Evolutionary conservation across 2,797 vertebrate species (phyloP), one percentile per base, ranked within the genome.

Genomic region (Parauchenoglanis punctatus): DNA sequence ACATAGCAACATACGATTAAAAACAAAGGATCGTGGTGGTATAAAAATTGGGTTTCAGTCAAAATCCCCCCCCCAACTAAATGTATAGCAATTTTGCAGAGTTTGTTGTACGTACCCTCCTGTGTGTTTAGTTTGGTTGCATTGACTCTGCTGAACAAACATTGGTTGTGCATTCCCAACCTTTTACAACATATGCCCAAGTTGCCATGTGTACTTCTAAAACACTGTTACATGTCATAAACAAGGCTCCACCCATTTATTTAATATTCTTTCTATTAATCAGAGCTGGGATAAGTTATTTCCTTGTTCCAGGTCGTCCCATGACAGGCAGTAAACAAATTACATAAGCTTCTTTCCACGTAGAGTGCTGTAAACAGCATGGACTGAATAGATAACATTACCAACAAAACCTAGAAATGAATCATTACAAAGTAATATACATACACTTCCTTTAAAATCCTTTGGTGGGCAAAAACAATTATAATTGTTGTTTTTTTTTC

Each of bases 391-490:
- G 11, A 78, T 54, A 31, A 35, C 3, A 44, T 11, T 13, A 52
- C 81, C 18, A 20, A 67, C n/a, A 54, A 73, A 76, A 49, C 4
- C n/a, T 46, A 28, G 15, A 4, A 63, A 72, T 4, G 8, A 75
- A 72, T 82, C 1, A 70, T 70, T 59, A 72, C 10, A 83, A 67
- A 86, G 13, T 58, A 68, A 88, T n/a, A 68, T 81, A 49, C 70
- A 78, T 76, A 81, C 20, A 81, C 75, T 80, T 89, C 85, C 75
- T 88, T 88, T 70, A 75, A 81, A 85, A 46, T 67, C 44, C 89
- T 88, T 89, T 44, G 81, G 28, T 52, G 52, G 49, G 49, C 15
- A 88, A 76, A 75, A 31, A 77, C 82, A 87, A 58, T 88, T 4
- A 77, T 3, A 10, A 49, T 40, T 35, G 35, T 35, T 35, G 35